Evolutionary conservation across 2,888 invertebrate species (phyloP).

Genomic region (Hyppa rectilinea): DNA sequence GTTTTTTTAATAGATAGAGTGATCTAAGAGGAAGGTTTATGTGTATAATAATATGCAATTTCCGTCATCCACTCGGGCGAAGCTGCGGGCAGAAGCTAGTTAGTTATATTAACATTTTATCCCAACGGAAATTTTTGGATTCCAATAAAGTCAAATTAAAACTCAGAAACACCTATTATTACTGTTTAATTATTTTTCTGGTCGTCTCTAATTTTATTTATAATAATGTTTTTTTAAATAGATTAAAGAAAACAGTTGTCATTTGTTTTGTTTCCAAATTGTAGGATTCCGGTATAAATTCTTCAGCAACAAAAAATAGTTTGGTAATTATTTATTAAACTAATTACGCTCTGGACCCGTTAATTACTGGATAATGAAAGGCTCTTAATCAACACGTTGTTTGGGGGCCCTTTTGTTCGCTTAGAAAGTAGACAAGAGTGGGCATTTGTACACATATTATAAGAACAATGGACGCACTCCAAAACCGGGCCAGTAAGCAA

Average conservation of each 20-base stretch:
- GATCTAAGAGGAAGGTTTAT: too few relatives aligned
- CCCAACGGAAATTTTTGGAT: neutral
- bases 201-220: neutral
- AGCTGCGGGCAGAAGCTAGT: too few relatives aligned
- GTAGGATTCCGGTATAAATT: neutral
- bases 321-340: conserved; percentile 8
- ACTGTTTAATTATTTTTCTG: conserved; percentile 7
- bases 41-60: too few relatives aligned
- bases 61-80: too few relatives aligned
- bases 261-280: conserved; percentile 5
- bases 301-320: too few relatives aligned
- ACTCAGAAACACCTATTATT: neutral
- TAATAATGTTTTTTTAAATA: conserved; percentile 6
- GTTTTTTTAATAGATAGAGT: too few relatives aligned
- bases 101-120: too few relatives aligned
- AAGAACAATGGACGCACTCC: too few relatives aligned
- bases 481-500: too few relatives aligned
- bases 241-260: conserved; percentile 14
- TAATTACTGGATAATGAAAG: neutral
- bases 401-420: neutral
- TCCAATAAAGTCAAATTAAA: conserved; percentile 1
- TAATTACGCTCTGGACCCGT: neutral
- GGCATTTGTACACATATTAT: too few relatives aligned
- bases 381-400: neutral
- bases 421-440: too few relatives aligned